These are phyloP conservation scores for Cheilosia pagana DNA, from an alignment of 2,888 invertebrate species.

Conservation along the genomic window DNA sequence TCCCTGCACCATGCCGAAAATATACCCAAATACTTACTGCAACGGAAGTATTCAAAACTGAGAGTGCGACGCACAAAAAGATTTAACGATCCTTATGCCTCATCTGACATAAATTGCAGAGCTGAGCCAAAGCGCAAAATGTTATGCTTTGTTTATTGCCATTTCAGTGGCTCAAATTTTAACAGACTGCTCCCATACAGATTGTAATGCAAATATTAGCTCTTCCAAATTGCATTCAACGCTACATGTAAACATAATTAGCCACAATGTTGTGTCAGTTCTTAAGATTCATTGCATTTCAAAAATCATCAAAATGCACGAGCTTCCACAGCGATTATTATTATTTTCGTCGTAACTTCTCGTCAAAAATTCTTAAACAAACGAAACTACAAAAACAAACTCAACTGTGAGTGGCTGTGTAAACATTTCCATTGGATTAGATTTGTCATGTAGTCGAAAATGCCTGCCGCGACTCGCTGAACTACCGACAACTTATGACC, in stretches of 20 bases:
- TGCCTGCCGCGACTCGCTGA: conserved; percentile 9
- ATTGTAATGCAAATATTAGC: background rate
- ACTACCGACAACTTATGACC: conserved; percentile 43
- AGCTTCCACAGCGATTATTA: background rate
- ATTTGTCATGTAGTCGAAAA: conserved; percentile 36
- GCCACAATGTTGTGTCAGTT: conserved; percentile 12
- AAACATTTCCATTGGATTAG: conserved; percentile 50
- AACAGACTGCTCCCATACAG: background rate
- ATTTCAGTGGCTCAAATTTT: conserved; percentile 2
- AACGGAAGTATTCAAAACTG: no score
- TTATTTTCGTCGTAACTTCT: background rate
- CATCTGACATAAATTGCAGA: background rate
- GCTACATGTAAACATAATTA: conserved; percentile 32
- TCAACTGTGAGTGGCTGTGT: conserved; percentile 12
- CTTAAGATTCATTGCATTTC: conserved; percentile 5
- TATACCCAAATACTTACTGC: no score
- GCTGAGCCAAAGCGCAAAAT: background rate
- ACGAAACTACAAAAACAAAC: background rate
- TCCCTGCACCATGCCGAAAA: no score
- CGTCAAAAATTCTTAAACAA: background rate
- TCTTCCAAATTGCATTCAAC: background rate
- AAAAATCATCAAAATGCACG: conserved; percentile 3
- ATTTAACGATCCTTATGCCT: no score
- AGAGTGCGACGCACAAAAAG: no score
- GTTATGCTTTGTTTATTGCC: background rate